Base-by-base conservation (phyloP, 2,888 invertebrate genomes). In the Spilarctia lutea region DNA sequence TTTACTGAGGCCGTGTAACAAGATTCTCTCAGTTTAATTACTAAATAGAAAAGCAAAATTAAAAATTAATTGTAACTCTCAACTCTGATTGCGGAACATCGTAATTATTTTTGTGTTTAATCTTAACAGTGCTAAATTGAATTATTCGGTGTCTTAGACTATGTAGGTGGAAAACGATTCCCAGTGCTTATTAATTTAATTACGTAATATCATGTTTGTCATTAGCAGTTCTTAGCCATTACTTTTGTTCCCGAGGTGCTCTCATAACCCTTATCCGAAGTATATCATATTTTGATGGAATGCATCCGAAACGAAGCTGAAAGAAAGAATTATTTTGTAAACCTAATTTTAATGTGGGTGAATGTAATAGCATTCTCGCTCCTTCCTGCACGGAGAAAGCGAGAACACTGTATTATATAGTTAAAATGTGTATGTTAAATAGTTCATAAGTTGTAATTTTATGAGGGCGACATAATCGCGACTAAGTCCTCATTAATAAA, bases 1-100 rank as follows among this genome's bases (percentile, higher is more conserved):
- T 80, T 80, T 76, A 82, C 76, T 65, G 65, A 75, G 75, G 68
- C 67, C 65, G 52, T 33, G 45, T 24, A 67, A 77, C 33, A 33
- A 68, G 78, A 66, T 71, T 24, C 18, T 68, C 18, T 63, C 70
- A 65, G 39, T 60, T 60, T 63, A 68, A 63, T 71, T 56, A 74
- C 16, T 71, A 72, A 81, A 76, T 71, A 65, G 63, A 30, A 30
- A 63, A 63, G 30, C 18, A 63, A 63, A 18, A 63, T 63, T 30
- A 63, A 63, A 63, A 63, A 63, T 63, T 30, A 3, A 63, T 63
- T 30, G 16, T 30, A 6, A 16, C 30, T 30, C 27, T 30, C 27
- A 18, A 63, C 27, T 30, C 63, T 27, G 2, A 8, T 30, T 7
- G 30, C 30, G 18, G 18, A 30, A 63, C 63, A 6, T 63, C 16